A percentile compares a stretch with the other conserved stretches of the same genome.
Conservation (phyloP, 2,888 invertebrate genomes). For the Dromius quadrimaculatus region DNA sequence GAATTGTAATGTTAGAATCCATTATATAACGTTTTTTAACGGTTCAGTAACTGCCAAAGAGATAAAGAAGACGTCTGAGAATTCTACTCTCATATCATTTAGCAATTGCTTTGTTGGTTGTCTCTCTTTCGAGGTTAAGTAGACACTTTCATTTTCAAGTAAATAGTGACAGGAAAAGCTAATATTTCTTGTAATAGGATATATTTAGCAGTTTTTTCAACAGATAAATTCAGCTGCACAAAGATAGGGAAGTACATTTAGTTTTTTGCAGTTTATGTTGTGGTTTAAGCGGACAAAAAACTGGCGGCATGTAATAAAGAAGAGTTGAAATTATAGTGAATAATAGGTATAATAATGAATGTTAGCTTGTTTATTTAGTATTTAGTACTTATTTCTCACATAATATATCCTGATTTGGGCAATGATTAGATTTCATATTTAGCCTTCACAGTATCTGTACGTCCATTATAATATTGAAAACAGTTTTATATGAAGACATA, state of each 20-base stretch:
- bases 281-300: not conserved
- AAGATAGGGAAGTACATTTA: conserved; percentile 14
- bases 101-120: conserved; percentile 4
- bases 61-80: conserved; percentile 29
- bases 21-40: too few relatives aligned
- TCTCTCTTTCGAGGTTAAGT: conserved; percentile 25
- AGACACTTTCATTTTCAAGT: conserved; percentile 28
- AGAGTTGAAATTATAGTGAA: not conserved
- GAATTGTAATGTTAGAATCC: too few relatives aligned
- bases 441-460: too few relatives aligned
- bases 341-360: too few relatives aligned
- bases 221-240: conserved; percentile 8
- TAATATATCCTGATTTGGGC: too few relatives aligned
- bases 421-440: too few relatives aligned
- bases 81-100: conserved; percentile 4
- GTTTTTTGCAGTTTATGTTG: not conserved
- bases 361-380: too few relatives aligned
- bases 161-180: conserved; percentile 24
- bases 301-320: not conserved
- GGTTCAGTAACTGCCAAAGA: too few relatives aligned
- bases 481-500: too few relatives aligned
- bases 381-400: too few relatives aligned
- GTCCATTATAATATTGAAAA: too few relatives aligned
- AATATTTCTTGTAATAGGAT: conserved; percentile 19
- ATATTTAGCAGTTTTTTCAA: conserved; percentile 11